Evolutionary conservation across 1,140 invertebrate species (phyloP), one percentile per base, ranked within the genome.

Genomic region (Bombus sylvicola): DNA sequence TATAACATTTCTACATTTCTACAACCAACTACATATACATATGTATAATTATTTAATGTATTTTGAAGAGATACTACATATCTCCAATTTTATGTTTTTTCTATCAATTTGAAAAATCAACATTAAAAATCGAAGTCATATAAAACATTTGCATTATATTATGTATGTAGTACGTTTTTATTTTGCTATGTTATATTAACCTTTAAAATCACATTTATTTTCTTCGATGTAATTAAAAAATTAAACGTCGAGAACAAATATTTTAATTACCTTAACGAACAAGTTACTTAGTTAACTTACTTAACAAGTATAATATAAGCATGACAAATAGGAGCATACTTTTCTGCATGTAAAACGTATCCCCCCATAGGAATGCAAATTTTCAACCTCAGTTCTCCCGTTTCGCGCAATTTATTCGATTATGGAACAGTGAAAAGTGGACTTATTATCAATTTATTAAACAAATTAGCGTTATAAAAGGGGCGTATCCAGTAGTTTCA

Each of bases 371-470:
- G 39, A 28, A 31, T 37, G 18, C n/a, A 75, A 75, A 75, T 75
- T 75, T 57, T 25, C 74, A 57, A 12, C 8, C 41, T 13, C 22
- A 22, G 25, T 34, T 34, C 15, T 34, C n/a, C 12, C 12, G 31
- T 75, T 28, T 31, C 43, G 18, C 25, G 34, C 34, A 37, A 43
- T 37, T 37, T 28, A 53, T 22, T 1, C 15, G 47, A 28, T 6
- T 25, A 12, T 10, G 31, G 12, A n/a, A n/a, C 53, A 76, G 59
- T 76, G 28, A 28, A n/a, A n/a, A 13, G 34, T 12, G 62, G 28
- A 66, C 73, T 83, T 83, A 77, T 83, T 76, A 77, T 77, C 43
- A 68, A 83, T 83, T 77, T 83, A 83, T 83, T 37, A 68, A 77
- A 83, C 62, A 64, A 83, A 83, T 83, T 68, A 76, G 41, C 41